Evolutionary conservation across 2,113 vertebrate genomes (phyloP).

Genomic region (Suncus etruscus): DNA sequence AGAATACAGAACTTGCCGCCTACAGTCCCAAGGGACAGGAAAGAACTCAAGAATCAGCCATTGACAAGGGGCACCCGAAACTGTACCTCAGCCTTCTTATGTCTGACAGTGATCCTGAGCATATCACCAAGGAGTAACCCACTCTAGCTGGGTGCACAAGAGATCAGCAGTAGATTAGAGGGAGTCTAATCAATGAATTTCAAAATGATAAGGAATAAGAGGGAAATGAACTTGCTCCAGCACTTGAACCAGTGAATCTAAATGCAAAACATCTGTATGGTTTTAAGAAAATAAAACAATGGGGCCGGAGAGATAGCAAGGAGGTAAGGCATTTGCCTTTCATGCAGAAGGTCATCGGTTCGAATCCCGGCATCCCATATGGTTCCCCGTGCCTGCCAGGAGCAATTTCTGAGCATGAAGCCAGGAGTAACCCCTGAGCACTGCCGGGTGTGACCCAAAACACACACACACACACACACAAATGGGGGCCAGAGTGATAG

Average conservation of each 20-base stretch:
- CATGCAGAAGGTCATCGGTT: too few relatives aligned
- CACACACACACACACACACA: too few relatives aligned
- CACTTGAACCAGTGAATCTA: conserved; percentile 60
- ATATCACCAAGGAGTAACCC: background rate
- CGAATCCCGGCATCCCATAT: too few relatives aligned
- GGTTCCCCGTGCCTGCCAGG: too few relatives aligned
- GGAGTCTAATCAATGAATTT: background rate
- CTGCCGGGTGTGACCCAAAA: too few relatives aligned
- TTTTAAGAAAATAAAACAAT: conserved; percentile 47
- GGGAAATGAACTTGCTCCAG: background rate
- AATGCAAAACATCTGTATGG: conserved; percentile 51
- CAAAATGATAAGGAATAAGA: background rate
- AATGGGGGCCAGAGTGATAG: too few relatives aligned
- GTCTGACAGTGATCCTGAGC: background rate
- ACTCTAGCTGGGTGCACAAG: too few relatives aligned
- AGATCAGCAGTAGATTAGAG: too few relatives aligned
- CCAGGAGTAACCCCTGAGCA: too few relatives aligned
- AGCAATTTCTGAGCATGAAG: too few relatives aligned
- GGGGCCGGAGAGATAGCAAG: too few relatives aligned
- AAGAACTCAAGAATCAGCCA: background rate
- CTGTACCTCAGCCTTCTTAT: background rate
- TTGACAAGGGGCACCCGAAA: background rate
- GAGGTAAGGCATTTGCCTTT: too few relatives aligned
- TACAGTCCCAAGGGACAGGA: background rate
- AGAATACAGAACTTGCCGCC: background rate